Percentiles rank a stretch among this genome's conserved stretches.
Evolutionary conservation across 2,113 vertebrate species (phyloP).

Genomic region (Heterocephalus glaber): DNA sequence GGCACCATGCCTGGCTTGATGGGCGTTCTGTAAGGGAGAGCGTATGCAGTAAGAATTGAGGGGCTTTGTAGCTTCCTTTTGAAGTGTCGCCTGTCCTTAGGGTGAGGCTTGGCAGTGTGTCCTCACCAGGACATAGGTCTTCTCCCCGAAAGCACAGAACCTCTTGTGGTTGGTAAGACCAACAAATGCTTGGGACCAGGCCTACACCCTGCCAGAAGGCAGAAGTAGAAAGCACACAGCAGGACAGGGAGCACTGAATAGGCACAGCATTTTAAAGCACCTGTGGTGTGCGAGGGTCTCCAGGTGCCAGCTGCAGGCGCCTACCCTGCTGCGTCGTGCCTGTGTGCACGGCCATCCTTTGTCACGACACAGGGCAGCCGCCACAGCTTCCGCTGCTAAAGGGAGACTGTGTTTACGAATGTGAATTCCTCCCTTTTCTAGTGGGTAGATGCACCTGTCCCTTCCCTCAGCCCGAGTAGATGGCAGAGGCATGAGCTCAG

Average conservation of each 20-base stretch:
- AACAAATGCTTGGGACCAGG: not conserved
- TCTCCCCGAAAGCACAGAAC: not conserved
- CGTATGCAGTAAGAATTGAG: not conserved
- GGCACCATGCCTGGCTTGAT: not conserved
- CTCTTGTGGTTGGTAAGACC: not conserved
- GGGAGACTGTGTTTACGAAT: rapidly evolving
- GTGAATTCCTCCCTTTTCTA: not conserved
- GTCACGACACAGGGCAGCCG: not conserved
- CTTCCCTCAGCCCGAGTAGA: not conserved
- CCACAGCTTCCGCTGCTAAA: not conserved
- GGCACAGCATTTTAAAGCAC: not conserved
- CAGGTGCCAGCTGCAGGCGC: too few species aligned
- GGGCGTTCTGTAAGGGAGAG: not conserved
- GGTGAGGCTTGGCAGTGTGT: not conserved
- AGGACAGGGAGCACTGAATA: not conserved
- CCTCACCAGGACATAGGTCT: not conserved
- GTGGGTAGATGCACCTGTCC: not conserved
- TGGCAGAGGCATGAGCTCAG: not conserved
- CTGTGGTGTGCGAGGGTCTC: rapidly evolving
- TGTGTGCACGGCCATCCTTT: rapidly evolving
- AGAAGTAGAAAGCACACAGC: not conserved
- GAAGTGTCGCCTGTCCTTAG: not conserved
- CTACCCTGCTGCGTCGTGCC: not conserved
- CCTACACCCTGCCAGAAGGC: not conserved
- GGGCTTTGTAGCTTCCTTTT: not conserved